phyloP scores from a whole-genome alignment of 2,797 vertebrate species.

The Molossus molossus region DNA sequence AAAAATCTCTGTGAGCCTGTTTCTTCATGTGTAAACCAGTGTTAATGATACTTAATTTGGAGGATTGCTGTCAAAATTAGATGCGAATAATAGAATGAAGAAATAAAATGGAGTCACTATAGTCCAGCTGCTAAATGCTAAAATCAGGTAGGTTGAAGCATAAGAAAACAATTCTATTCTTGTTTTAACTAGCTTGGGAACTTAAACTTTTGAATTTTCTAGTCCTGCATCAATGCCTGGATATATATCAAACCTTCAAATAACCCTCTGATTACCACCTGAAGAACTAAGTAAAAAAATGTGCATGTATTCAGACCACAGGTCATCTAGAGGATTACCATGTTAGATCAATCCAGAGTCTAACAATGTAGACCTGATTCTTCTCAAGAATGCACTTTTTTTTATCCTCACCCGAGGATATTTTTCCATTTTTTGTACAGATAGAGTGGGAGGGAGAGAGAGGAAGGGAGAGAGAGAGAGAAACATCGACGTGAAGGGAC shows the following conservation, averaged over 20 bases:
- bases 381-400: neutral
- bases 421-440: no score
- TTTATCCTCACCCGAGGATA: no score
- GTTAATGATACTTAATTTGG: constrained; percentile 11
- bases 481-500: no score
- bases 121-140: neutral
- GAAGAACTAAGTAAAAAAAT: neutral
- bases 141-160: neutral
- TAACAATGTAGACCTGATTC: neutral
- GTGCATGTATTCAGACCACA: neutral
- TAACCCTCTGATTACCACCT: neutral
- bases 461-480: no score
- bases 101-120: neutral
- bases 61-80: constrained; percentile 61
- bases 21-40: constrained; percentile 20
- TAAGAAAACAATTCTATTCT: neutral
- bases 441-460: no score
- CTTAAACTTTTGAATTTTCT: neutral
- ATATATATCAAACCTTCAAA: neutral
- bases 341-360: neutral
- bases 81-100: neutral
- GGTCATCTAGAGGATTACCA: neutral
- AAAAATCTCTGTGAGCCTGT: constrained; percentile 44
- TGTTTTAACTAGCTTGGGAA: neutral
- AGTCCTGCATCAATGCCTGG: neutral